Evolutionary conservation across 2,113 vertebrate genomes (phyloP).

Genomic region (Albula glossodonta): DNA sequence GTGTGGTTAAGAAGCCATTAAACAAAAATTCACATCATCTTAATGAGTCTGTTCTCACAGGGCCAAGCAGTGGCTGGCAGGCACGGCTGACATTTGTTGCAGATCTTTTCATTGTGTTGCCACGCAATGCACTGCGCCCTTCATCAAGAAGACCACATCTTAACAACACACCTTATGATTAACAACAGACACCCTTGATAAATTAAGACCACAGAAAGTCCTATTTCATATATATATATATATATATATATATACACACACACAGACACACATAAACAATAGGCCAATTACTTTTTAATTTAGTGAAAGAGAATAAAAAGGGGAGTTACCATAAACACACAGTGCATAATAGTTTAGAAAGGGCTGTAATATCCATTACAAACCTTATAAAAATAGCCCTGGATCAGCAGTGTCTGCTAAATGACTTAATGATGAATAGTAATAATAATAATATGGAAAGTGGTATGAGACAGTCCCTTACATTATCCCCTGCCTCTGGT

Average conservation of each 20-base stretch:
- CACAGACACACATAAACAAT: not conserved
- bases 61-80: not conserved
- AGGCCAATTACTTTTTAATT: not conserved
- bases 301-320: not conserved
- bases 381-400: not conserved
- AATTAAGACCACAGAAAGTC: not conserved
- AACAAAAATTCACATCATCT: not conserved
- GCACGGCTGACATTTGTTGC: slow-evolving; percentile 9
- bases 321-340: not conserved
- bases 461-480: not conserved
- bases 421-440: not conserved
- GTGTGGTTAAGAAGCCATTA: not conserved
- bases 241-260: too few relatives aligned
- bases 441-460: not conserved
- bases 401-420: not conserved
- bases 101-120: not conserved
- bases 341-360: not conserved
- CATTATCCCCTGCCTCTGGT: not conserved
- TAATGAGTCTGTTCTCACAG: not conserved
- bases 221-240: too few relatives aligned
- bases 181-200: not conserved
- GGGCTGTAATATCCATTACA: not conserved
- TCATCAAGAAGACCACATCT: not conserved
- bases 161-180: not conserved
- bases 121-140: not conserved